Conservation (phyloP, 2,888 invertebrate genomes). For the Macrophya annulata region DNA sequence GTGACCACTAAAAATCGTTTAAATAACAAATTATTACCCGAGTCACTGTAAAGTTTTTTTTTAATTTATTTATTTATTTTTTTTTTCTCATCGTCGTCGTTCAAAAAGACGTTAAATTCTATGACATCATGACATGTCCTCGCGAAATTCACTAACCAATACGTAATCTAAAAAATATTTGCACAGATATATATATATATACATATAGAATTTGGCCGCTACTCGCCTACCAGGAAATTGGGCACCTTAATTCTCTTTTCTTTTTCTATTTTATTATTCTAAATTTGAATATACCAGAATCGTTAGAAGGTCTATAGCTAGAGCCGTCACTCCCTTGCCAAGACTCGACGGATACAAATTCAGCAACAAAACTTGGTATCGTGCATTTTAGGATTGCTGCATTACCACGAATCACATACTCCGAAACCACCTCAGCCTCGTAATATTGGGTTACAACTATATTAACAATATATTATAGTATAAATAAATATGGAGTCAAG, state of each 20-base stretch:
- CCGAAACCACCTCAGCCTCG: slow-evolving; percentile 94
- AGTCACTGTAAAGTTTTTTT: neutral
- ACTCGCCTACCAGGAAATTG: slow-evolving; percentile 54
- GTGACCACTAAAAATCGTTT: slow-evolving; percentile 83
- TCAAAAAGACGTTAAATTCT: neutral
- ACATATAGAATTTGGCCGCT: slow-evolving; percentile 37
- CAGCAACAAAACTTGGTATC: slow-evolving; percentile 94
- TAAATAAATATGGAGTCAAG: slow-evolving; percentile 4
- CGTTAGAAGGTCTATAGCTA: slow-evolving; percentile 86
- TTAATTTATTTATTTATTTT: neutral
- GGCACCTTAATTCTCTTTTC: neutral
- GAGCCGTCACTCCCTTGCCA: slow-evolving; percentile 87
- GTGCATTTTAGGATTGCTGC: slow-evolving; percentile 94
- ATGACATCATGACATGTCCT: neutral
- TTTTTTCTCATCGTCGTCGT: neutral
- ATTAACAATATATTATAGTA: neutral
- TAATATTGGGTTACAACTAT: slow-evolving; percentile 94
- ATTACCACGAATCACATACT: slow-evolving; percentile 94
- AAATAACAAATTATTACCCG: slow-evolving; percentile 30
- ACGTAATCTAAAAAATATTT: neutral
- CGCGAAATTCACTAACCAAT: neutral
- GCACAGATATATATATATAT: neutral
- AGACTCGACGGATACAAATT: slow-evolving; percentile 94
- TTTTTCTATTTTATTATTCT: neutral
- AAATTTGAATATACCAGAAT: slow-evolving; percentile 85